These are phyloP conservation scores for Triplophysa siluroides DNA, from an alignment of 2,113 vertebrate species.

Conservation along the genomic window DNA sequence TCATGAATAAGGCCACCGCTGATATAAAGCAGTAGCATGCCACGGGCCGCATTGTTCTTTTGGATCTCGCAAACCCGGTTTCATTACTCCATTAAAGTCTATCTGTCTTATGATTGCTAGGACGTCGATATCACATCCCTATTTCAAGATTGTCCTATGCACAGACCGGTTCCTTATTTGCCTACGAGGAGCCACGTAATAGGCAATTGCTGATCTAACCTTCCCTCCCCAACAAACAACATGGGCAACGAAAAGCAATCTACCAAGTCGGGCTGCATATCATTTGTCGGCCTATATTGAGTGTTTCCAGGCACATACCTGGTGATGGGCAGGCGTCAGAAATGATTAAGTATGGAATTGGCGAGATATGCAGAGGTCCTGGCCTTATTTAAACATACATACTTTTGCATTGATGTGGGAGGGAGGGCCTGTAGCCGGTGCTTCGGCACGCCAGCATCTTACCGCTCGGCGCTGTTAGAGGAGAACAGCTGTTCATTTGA, in stretches of 20 bases:
- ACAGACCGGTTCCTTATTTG: constrained; percentile 68
- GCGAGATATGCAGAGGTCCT: constrained; percentile 75
- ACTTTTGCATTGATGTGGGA: constrained; percentile 68
- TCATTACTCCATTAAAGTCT: constrained; percentile 68
- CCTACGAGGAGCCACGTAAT: constrained; percentile 72
- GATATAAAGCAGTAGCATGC: constrained; percentile 10
- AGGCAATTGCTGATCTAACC: constrained; percentile 73
- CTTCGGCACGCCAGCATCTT: constrained; percentile 59
- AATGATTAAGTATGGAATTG: constrained; percentile 62
- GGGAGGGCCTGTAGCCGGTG: constrained; percentile 39
- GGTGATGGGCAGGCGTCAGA: constrained; percentile 61
- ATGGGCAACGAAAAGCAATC: constrained; percentile 64
- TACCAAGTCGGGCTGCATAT: constrained; percentile 63
- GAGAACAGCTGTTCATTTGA: constrained; percentile 91
- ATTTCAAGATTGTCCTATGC: constrained; percentile 56
- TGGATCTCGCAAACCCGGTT: constrained; percentile 60
- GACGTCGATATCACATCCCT: constrained; percentile 54
- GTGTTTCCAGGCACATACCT: constrained; percentile 62
- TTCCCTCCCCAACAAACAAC: constrained; percentile 62
- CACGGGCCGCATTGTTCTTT: constrained; percentile 53
- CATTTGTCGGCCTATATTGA: constrained; percentile 68
- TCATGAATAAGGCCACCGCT: constrained; percentile 20
- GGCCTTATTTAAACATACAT: constrained; percentile 78
- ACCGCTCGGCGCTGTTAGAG: constrained; percentile 75
- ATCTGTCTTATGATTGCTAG: constrained; percentile 58